These are phyloP conservation scores for Tetrax tetrax DNA, from an alignment of 2,113 vertebrate species.

Conservation along the genomic window DNA sequence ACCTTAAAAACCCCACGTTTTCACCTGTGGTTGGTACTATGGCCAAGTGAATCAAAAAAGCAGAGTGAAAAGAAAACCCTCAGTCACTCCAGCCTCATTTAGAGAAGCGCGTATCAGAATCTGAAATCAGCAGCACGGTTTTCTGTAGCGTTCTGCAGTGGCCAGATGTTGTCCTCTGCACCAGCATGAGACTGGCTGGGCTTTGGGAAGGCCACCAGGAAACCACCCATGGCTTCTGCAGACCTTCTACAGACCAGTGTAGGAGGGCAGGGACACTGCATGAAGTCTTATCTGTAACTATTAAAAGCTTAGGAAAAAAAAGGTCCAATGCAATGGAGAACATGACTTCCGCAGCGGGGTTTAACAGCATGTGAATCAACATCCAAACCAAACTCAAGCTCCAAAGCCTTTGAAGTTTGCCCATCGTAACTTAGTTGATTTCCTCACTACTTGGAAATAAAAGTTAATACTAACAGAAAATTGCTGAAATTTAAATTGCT, in stretches of 20 bases:
- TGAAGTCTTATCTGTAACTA: not conserved
- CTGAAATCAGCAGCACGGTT: not conserved
- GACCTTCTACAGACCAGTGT: not conserved
- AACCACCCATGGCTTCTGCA: not conserved
- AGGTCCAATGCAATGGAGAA: not conserved
- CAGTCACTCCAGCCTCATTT: not conserved
- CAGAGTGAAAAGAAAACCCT: not conserved
- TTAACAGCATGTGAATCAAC: not conserved
- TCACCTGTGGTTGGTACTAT: not conserved
- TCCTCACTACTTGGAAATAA: slow-evolving; percentile 1
- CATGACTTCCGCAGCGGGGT: not conserved
- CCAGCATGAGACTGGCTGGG: not conserved
- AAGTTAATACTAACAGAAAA: slow-evolving; percentile 31
- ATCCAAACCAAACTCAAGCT: not conserved
- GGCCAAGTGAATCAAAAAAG: not conserved
- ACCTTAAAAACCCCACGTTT: not conserved
- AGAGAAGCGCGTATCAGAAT: not conserved
- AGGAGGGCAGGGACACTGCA: not conserved
- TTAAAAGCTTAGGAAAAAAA: not conserved
- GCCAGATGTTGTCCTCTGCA: not conserved
- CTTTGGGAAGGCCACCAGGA: not conserved
- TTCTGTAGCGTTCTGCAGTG: not conserved
- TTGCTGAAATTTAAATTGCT: slow-evolving; percentile 52
- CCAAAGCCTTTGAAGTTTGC: slow-evolving; percentile 9
- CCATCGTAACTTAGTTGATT: not conserved